A percentile compares a stretch with the other conserved stretches of the same genome.
Conservation (phyloP, 1,140 invertebrate genomes). For the Homalodisca vitripennis region DNA sequence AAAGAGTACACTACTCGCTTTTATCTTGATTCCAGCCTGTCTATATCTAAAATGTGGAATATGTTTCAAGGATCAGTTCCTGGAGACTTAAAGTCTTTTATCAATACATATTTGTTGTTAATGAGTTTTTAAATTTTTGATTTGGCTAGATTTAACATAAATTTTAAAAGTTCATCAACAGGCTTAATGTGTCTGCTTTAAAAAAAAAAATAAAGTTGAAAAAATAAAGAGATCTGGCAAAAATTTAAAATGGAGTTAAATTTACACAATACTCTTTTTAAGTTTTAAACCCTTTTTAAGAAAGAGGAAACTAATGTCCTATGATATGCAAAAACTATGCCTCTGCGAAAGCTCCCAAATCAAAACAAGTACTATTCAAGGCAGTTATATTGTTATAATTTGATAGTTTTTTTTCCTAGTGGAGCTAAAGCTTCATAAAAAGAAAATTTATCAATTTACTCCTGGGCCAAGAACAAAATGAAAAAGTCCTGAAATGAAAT, state of each 20-base stretch:
- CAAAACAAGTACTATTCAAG: constrained; percentile 45
- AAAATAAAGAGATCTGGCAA: constrained; percentile 31
- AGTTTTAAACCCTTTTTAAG: constrained; percentile 44
- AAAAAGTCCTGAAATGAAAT: constrained; percentile 44
- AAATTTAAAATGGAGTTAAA: constrained; percentile 37
- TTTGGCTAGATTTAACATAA: constrained; percentile 38
- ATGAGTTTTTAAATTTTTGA: too few species aligned
- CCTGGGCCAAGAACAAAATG: constrained; percentile 43
- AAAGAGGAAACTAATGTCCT: constrained; percentile 40
- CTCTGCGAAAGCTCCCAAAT: constrained; percentile 43
- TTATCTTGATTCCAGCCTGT: constrained; percentile 33
- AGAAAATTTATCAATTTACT: constrained; percentile 41
- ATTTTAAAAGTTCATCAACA: constrained; percentile 37
- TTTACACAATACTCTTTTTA: constrained; percentile 42
- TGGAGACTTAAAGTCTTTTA: constrained; percentile 33
- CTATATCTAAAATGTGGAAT: constrained; percentile 30
- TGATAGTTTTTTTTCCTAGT: constrained; percentile 44
- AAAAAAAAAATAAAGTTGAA: constrained; percentile 35
- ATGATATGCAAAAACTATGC: constrained; percentile 48
- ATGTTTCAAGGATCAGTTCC: background rate
- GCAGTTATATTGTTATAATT: constrained; percentile 47
- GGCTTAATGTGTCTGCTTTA: constrained; percentile 36
- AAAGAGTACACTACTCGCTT: constrained; percentile 24
- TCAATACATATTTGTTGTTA: constrained; percentile 34
- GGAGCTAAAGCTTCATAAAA: constrained; percentile 28